Conservation (phyloP, 37 sponge, comb jelly and placozoan genomes). For the Crambe crambe region DNA sequence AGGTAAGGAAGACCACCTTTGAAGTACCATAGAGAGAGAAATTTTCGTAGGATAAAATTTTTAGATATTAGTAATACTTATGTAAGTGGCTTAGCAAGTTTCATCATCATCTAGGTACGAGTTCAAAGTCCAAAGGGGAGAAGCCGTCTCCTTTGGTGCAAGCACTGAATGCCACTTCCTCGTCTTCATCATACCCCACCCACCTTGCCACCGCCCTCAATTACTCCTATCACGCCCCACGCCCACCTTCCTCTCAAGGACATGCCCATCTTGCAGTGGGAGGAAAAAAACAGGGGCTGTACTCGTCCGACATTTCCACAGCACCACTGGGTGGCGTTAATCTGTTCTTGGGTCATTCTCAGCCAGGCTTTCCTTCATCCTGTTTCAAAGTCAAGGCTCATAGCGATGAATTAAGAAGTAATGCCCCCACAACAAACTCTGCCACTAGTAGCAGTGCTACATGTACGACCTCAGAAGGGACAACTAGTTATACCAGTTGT, state of each 20-base stretch:
- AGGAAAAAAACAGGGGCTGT: not conserved
- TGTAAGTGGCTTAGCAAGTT: not conserved
- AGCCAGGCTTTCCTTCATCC: constrained; percentile 23
- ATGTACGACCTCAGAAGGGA: not conserved
- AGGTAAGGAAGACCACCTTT: not conserved
- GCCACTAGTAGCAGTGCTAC: not conserved
- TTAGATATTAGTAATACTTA: not conserved
- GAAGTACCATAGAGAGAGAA: not conserved
- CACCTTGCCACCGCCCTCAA: constrained; percentile 9
- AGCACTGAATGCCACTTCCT: constrained; percentile 13
- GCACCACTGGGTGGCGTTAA: not conserved
- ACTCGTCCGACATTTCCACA: not conserved
- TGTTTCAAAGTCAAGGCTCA: not conserved
- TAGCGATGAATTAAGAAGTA: not conserved
- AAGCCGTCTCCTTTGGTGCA: constrained; percentile 19
- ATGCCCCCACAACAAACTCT: not conserved
- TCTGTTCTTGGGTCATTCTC: constrained; percentile 17
- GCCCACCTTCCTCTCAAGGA: not conserved
- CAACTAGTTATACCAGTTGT: not conserved
- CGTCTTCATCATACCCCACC: not conserved
- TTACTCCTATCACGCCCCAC: constrained; percentile 12
- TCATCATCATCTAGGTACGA: not conserved
- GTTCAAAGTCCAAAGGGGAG: constrained; percentile 17
- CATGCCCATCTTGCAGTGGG: not conserved
- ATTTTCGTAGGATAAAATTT: no score